Evolutionary conservation across 1,140 invertebrate genomes (phyloP), one percentile per base, ranked within the genome.

Genomic region (Platyura marginata): DNA sequence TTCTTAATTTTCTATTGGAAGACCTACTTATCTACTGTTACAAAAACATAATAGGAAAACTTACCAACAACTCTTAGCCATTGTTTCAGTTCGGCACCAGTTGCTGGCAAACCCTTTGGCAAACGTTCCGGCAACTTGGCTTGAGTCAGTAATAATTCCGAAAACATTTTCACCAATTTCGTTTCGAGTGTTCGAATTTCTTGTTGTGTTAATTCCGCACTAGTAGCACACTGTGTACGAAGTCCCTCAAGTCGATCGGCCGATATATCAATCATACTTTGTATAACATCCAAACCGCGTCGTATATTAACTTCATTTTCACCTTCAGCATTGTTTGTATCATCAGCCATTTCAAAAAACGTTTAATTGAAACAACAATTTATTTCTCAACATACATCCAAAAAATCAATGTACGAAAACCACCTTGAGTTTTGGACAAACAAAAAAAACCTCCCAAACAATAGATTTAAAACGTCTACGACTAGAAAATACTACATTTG

Each of bases 241-340:
- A 96, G 70, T 40, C 86, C 86, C 57, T 92, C 81, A 52, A 96
- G 74, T 61, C 87, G 79, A 64, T 88, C 79, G 44, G 87, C 85
- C 54, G 84, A 91, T 62, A 91, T 81, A 69, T 91, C 88, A 66
- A 95, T 95, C 84, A 94, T 90, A 50, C 81, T 82, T 71, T 94
- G 87, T 48, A 81, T 70, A 53, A 79, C 73, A 46, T 70, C 63
- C 40, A 61, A 48, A 44, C 59, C 57, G 42, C 21, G 8, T n/a
- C 38, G 38, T 15, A 40, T 40, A 21, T 40, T 40, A 8, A 13
- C 16, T 18, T 22, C 21, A 40, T 40, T 13, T 11, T 40, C 38
- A 37, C 4, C 18, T 34, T 11, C 16, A 6, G 25, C 6, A 18
- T 38, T n/a, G 36, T 38, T 21, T 4, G 18, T 20, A 3, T 18